Conservation (phyloP, 1,140 invertebrate species). For the Chelonus insularis region DNA sequence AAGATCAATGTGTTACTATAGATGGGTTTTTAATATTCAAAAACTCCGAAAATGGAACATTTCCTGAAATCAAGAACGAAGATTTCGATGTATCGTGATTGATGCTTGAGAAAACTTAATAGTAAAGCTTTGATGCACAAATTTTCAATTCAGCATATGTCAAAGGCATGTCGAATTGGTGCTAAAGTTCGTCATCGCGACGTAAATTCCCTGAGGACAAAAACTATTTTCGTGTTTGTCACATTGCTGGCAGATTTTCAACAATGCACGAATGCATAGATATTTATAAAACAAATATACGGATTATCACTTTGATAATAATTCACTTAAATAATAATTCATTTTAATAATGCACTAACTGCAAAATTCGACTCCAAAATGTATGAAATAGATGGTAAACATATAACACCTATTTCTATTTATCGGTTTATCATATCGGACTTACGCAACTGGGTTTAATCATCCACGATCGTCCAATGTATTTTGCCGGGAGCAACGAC, state of each 20-base stretch:
- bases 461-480: conserved; percentile 2
- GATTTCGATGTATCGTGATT: too few species aligned
- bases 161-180: background rate
- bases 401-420: background rate
- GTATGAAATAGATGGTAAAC: too few species aligned
- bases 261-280: background rate
- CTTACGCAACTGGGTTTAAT: conserved; percentile 9
- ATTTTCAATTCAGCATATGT: conserved; percentile 9
- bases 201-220: background rate
- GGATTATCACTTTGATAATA: background rate
- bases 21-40: too few species aligned
- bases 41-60: too few species aligned
- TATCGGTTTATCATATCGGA: conserved; percentile 6
- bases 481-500: conserved; percentile 9
- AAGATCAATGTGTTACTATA: too few species aligned
- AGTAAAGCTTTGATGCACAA: background rate
- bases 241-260: background rate
- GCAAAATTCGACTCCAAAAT: background rate
- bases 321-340: background rate
- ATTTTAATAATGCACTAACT: background rate
- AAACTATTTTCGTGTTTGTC: background rate
- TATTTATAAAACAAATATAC: background rate
- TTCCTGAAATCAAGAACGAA: too few species aligned
- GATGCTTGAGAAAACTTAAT: too few species aligned
- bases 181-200: conserved; percentile 6